Evolutionary conservation across 2,888 invertebrate species (phyloP), one percentile per base, ranked within the genome.

Genomic region (Euphydryas editha): DNA sequence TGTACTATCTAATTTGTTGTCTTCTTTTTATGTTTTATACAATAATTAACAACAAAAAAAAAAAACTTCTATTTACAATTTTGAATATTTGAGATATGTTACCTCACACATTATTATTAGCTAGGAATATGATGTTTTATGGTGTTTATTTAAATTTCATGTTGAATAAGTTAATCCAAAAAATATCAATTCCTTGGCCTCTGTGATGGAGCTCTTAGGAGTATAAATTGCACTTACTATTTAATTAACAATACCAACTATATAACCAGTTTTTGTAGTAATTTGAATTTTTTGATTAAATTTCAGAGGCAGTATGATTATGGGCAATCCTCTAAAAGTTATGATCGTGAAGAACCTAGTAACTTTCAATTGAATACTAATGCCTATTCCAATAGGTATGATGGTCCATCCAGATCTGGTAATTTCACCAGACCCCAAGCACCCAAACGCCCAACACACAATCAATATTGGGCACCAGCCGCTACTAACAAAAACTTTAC

Each of bases 291-390:
- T 44, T 72, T 74, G 72, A 78, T 82, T 81, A 75, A 75, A 78
- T 87, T 87, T 86, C 87, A 87, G 87, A 85, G 82, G 76, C 78
- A 77, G 71, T 82, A 73, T 76, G 73, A 73, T 68, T 74, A 70
- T 71, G 70, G 79, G 68, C 75, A 76, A 62, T 73, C 79, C 67
- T 73, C 68, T 71, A 73, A 73, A 61, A 65, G 67, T 30, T 80
- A 77, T 70, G 77, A 77, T 63, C 73, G 78, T 71, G 67, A 59
- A 37, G 64, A 63, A 21, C 30, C 63, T 24, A 59, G 13, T n/a
- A 17, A 30, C n/a, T 59, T 56, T 17, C 42, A 59, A 10, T 64
- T 59, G 56, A 62, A 39, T 47, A 49, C 51, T 4, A 18, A 17
- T n/a, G 39, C 49, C 39, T 44, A 47, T 62, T 30, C 67, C 30